Evolutionary conservation across 2,797 vertebrate species (phyloP), one percentile per base, ranked within the genome.

Genomic region (Aulostomus chinensis): DNA sequence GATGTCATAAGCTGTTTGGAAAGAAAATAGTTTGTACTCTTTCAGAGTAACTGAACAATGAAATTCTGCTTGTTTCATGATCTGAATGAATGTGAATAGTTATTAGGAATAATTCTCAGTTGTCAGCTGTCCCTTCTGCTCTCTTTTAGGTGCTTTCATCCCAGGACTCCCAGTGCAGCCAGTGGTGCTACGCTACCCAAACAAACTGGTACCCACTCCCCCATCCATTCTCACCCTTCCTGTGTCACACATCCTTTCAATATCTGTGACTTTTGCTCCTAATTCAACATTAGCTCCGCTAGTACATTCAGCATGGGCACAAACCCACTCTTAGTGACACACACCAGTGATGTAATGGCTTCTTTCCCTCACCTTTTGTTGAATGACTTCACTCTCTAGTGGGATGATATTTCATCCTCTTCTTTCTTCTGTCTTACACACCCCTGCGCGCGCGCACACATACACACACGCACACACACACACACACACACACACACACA

Each of bases 151-250:
- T 61, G 95, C 96, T 0, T 98, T 99, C 72, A 98, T 98, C 52
- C 96, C 97, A 0, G 96, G 92, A 17, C 93, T 97, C 22, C 95
- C 97, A 2, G 94, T 99, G 9, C 97, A 99, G 69, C 97, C 96
- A 0, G 95, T 98, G 74, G 90, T 97, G 22, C 71, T 99, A 25
- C 92, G 95, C 17, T 99, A 99, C 69, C 93, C 91, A 25, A 98
- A 98, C 72, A 89, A 90, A 84, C 89, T 94, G 95, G 97, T 99
- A 86, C 91, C 90, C 28, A 13, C 16, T 18, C 7, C 4, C 3
- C n/a, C 13, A n/a, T 5, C 9, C 7, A n/a, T 13, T 29, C 2
- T 12, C 3, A 0, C 22, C 4, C 20, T 34, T 42, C 17, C n/a
- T 29, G n/a, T n/a, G n/a, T n/a, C n/a, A n/a, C n/a, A n/a, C n/a